Conservation (phyloP, 2,888 invertebrate species). For the Chromoteleia sp. region DNA sequence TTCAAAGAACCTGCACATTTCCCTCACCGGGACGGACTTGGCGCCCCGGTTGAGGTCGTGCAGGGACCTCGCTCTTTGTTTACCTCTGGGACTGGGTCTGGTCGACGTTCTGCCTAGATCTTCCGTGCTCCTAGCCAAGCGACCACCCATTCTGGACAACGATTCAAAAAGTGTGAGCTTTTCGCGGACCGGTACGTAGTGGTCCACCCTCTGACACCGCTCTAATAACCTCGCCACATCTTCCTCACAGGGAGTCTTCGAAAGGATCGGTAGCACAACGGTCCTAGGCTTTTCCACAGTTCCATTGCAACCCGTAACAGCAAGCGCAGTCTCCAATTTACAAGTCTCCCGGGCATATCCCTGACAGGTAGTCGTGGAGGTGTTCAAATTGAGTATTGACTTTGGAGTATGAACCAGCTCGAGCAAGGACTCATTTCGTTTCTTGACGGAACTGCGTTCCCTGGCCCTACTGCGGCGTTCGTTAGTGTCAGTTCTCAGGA, state of each 20-base stretch:
- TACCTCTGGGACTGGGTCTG: constrained; percentile 84
- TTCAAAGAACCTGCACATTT: constrained; percentile 90
- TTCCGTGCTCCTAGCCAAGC: constrained; percentile 88
- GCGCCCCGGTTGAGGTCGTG: constrained; percentile 87
- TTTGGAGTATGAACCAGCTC: constrained; percentile 10
- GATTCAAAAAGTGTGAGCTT: constrained; percentile 90
- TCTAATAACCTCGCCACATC: constrained; percentile 85
- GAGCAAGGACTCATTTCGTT: constrained; percentile 60
- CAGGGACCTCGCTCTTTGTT: constrained; percentile 88
- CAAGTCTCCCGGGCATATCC: constrained; percentile 18
- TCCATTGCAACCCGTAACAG: constrained; percentile 5
- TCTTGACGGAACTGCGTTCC: constrained; percentile 78
- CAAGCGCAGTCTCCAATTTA: constrained; percentile 43
- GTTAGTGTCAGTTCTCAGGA: constrained; percentile 75
- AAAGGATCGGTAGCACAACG: constrained; percentile 48
- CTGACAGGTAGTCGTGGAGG: constrained; percentile 15
- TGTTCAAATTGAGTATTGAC: constrained; percentile 23
- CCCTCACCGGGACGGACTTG: constrained; percentile 87
- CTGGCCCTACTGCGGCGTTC: constrained; percentile 81
- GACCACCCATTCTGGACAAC: constrained; percentile 87
- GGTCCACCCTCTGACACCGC: constrained; percentile 87
- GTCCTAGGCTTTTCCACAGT: constrained; percentile 30
- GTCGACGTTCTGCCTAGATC: constrained; percentile 86
- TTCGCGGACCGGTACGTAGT: constrained; percentile 90
- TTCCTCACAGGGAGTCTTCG: constrained; percentile 78